Percentiles rank a stretch among this genome's conserved stretches.
Conservation (phyloP, 2,113 vertebrate genomes). For the Galemys pyrenaicus region DNA sequence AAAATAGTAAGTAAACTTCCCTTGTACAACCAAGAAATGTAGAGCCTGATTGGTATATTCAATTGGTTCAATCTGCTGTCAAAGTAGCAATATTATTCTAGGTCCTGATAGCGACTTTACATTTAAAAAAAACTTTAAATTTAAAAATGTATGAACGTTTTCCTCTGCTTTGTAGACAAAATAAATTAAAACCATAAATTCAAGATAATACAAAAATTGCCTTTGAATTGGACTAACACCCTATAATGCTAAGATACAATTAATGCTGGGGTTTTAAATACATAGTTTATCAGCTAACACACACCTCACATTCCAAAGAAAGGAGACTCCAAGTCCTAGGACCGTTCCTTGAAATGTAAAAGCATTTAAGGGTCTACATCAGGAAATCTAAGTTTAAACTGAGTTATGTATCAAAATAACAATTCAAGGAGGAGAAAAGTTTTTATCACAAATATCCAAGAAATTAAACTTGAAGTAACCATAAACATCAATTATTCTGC, state of each 20-base stretch:
- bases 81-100: conserved; percentile 34
- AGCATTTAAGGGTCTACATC: neutral
- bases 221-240: neutral
- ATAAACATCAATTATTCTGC: neutral
- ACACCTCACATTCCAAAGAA: neutral
- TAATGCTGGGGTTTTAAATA: neutral
- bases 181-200: conserved; percentile 24
- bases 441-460: conserved; percentile 37
- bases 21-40: neutral
- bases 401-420: neutral
- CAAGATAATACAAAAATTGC: neutral
- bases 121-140: neutral
- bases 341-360: conserved; percentile 12
- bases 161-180: conserved; percentile 5
- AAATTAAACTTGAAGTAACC: neutral
- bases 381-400: conserved; percentile 31
- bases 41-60: conserved; percentile 1
- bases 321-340: neutral
- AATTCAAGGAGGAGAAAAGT: neutral
- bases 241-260: neutral
- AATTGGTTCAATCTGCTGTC: neutral
- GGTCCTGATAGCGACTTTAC: neutral
- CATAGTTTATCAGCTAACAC: neutral
- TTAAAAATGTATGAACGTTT: neutral
- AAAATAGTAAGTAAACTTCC: conserved; percentile 58